Conservation (phyloP, 2,888 invertebrate genomes). For the Taphrorychus bicolor region DNA sequence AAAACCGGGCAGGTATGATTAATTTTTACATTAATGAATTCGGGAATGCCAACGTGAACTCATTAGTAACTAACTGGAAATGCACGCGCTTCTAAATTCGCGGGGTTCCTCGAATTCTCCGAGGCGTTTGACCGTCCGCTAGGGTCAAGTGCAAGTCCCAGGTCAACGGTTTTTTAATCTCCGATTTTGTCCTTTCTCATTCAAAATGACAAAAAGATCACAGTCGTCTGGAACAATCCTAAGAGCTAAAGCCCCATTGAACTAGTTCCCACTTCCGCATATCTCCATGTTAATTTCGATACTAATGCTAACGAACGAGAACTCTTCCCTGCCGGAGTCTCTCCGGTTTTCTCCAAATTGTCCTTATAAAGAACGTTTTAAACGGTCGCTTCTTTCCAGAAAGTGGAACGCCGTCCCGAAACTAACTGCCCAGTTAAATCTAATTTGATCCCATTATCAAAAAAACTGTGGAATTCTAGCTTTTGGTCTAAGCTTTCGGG, state of each 20-base stretch:
- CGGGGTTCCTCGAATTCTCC: slow-evolving; percentile 21
- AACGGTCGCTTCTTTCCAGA: background rate
- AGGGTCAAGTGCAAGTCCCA: background rate
- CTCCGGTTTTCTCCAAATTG: background rate
- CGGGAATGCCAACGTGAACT: slow-evolving; percentile 23
- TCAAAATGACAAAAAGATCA: too few species aligned
- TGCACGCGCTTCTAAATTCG: slow-evolving; percentile 20
- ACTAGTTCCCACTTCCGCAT: background rate
- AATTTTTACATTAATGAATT: slow-evolving; percentile 34
- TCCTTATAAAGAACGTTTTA: slow-evolving; percentile 9
- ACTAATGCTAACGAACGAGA: background rate
- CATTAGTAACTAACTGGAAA: slow-evolving; percentile 26
- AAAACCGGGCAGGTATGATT: slow-evolving; percentile 33
- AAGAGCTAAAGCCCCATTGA: background rate
- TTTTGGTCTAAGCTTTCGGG: background rate
- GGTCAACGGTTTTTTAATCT: background rate
- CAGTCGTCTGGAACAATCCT: background rate
- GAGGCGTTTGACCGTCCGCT: slow-evolving; percentile 28
- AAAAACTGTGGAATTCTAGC: slow-evolving; percentile 1
- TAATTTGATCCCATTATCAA: slow-evolving; percentile 13
- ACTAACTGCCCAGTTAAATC: background rate
- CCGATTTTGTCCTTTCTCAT: too few species aligned
- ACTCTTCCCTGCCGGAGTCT: background rate
- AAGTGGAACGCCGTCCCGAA: slow-evolving; percentile 6
- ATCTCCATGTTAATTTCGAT: background rate